Base-by-base conservation (phyloP, 1,140 invertebrate species). In the Callitettix versicolor region DNA sequence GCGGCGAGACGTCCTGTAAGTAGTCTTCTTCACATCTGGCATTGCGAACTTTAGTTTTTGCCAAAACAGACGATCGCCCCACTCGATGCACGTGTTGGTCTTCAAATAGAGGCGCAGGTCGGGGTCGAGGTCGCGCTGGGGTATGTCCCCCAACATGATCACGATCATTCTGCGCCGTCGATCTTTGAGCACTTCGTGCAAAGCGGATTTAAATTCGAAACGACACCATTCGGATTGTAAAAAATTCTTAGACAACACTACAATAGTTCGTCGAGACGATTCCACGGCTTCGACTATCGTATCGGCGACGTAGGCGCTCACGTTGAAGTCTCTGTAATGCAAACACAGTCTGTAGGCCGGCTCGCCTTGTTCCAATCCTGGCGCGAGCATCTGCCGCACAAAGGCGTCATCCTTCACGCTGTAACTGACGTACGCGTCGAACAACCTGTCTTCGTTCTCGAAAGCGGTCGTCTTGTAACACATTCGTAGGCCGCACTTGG, bases 21-120 rank as follows among this genome's bases (percentile, higher is more conserved):
- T 15, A 14, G 7, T 41, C 34, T 55, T 55, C 34, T 43, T 48
- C 17, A 44, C 34, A 64, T 88, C 85, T 34, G 92, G 91, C 81
- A 95, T 83, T 18, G 89, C 87, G 64, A 90, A 92, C 63, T 87
- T 80, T 47, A 97, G 75, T 71, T 95, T 95, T 65, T 93, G 84
- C 92, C 92, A 96, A 73, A 96, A 96, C 63, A 88, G 81, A 67
- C 88, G 85, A 73, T 95, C 91, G 53, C 87, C 88, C 86, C 89
- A 93, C 65, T 90, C 85, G 63, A 95, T 83, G 72, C 82, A 88
- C 67, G 89, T 91, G 72, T 88, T 89, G 12, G 88, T 90, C 63
- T 92, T 86, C 57, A 95, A 77, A 73, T 91, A 91, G 62, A 91
- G 79, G 58, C 87, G 76, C 58, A 96, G 77, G 71, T 95, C 91